Percentiles rank a stretch among this genome's conserved stretches.
phyloP scores from a whole-genome alignment of 2,888 invertebrate genomes.

The Tetrapedia diversipes region DNA sequence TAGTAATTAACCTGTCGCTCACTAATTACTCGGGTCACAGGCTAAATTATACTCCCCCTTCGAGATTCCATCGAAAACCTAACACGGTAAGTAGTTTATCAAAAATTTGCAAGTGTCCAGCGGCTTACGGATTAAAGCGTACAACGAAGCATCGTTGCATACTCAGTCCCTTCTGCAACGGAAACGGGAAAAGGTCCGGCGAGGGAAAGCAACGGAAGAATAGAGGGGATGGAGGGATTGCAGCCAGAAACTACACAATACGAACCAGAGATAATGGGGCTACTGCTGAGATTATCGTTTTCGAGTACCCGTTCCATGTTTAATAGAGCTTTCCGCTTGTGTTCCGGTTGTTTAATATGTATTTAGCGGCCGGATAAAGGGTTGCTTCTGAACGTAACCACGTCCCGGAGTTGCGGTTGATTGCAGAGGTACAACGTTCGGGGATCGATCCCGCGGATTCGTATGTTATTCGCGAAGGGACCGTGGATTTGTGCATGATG shows the following conservation, averaged over 20 bases:
- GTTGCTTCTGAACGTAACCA: neutral
- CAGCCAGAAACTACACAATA: constrained; percentile 21
- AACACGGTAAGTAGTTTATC: too few species aligned
- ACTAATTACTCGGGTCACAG: too few species aligned
- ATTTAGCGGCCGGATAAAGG: constrained; percentile 23
- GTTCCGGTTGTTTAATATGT: constrained; percentile 36
- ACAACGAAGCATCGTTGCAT: too few species aligned
- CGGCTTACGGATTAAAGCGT: too few species aligned
- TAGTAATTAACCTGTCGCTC: too few species aligned
- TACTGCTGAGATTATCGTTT: constrained; percentile 48
- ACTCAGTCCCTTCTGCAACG: too few species aligned
- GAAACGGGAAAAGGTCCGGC: neutral
- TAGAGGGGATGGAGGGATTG: constrained; percentile 29
- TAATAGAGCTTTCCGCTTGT: constrained; percentile 20
- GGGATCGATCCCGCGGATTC: constrained; percentile 1
- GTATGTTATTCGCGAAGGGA: neutral
- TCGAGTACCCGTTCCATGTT: constrained; percentile 27
- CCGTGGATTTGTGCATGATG: neutral
- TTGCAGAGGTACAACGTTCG: neutral
- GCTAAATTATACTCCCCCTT: too few species aligned
- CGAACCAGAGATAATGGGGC: constrained; percentile 23
- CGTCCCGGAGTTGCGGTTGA: neutral
- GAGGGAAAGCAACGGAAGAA: constrained; percentile 17
- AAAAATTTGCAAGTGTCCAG: too few species aligned
- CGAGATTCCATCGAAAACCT: too few species aligned